These are phyloP conservation scores for Saxidomus purpurata DNA, from an alignment of 1,140 invertebrate genomes.

Conservation along the genomic window DNA sequence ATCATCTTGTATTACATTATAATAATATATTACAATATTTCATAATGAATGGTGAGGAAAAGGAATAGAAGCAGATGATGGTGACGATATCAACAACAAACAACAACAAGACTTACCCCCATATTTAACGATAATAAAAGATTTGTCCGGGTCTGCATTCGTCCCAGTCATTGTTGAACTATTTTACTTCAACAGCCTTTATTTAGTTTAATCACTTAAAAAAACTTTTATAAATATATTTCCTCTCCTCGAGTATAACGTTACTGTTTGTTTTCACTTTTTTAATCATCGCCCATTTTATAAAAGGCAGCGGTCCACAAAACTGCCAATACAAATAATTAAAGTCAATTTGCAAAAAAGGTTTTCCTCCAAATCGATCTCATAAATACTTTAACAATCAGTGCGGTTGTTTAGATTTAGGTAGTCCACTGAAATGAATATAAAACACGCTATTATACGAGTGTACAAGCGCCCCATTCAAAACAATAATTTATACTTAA, in stretches of 20 bases:
- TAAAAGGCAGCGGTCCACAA: background rate
- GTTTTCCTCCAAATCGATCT: background rate
- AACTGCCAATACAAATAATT: background rate
- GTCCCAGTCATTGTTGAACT: constrained; percentile 2
- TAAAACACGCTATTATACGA: constrained; percentile 14
- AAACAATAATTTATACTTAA: background rate
- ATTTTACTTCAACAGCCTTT: background rate
- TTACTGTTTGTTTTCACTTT: background rate
- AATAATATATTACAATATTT: too few relatives aligned
- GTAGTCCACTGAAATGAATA: background rate
- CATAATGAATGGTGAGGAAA: too few relatives aligned
- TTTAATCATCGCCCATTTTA: background rate
- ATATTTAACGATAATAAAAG: constrained; percentile 62
- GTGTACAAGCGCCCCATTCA: background rate
- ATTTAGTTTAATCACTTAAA: background rate
- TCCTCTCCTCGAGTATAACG: too few relatives aligned
- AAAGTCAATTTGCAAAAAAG: background rate
- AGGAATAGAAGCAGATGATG: too few relatives aligned
- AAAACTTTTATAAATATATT: background rate
- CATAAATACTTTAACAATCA: background rate
- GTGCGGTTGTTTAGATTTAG: background rate
- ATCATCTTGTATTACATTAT: too few relatives aligned
- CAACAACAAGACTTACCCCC: constrained; percentile 46
- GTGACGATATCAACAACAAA: too few relatives aligned
- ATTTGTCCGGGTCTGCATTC: constrained; percentile 35